These are phyloP conservation scores for Prunella fulvescens DNA, from an alignment of 2,113 vertebrate species.

Conservation along the genomic window DNA sequence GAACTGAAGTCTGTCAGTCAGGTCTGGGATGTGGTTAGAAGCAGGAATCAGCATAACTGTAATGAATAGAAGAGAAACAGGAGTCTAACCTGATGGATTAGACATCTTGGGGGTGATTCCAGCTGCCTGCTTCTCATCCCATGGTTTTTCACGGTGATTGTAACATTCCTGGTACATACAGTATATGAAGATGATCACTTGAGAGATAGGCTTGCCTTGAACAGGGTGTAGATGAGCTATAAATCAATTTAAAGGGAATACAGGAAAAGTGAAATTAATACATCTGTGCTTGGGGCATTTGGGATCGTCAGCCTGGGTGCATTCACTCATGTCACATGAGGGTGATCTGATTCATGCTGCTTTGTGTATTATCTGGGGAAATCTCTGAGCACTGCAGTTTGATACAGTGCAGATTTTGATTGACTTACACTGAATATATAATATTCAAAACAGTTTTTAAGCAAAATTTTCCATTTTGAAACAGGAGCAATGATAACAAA, in stretches of 20 bases:
- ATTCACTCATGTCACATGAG: background rate
- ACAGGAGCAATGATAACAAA: background rate
- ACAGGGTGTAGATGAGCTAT: background rate
- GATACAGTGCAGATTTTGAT: background rate
- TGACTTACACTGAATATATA: background rate
- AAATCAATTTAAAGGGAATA: background rate
- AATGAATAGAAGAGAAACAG: background rate
- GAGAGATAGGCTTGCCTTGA: background rate
- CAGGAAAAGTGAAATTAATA: background rate
- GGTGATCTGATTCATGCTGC: background rate
- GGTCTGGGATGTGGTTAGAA: background rate
- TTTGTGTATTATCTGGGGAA: background rate
- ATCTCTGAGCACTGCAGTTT: background rate
- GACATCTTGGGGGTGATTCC: background rate
- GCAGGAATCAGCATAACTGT: background rate
- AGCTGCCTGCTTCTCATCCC: background rate
- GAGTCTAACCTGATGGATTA: background rate
- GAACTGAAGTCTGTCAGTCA: background rate
- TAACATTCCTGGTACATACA: background rate
- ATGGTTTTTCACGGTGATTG: background rate
- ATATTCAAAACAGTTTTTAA: background rate
- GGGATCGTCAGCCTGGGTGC: background rate
- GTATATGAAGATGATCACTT: background rate
- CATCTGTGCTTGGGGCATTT: background rate
- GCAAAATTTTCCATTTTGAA: background rate